Base-by-base conservation (phyloP, 2,797 vertebrate genomes). In the Aratinga solstitialis region DNA sequence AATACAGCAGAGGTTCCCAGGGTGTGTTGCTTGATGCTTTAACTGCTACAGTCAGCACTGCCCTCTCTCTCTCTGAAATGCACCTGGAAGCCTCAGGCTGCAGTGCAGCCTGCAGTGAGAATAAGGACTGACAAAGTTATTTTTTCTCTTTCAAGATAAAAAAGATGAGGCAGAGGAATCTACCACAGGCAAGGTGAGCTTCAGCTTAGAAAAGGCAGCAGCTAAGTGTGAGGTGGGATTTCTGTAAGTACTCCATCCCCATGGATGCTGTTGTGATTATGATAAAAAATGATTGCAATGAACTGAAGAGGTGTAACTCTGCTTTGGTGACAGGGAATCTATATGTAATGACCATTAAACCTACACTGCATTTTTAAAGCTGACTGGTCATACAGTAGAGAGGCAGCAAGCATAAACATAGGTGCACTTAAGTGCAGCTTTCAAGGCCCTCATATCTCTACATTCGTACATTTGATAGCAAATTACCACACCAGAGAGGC, bases 241-340 rank as follows among this genome's bases (percentile, higher is more conserved):
- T 93, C 73, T 85, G 10, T 45, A 68, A 84, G 19, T 80, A 42
- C 36, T 89, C 56, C 63, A 43, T 86, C 34, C 43, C 23, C 76
- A 73, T 42, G 75, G 45, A 68, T 20, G 32, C 32, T 72, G 73
- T 50, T 92, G 66, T 81, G 75, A 47, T 42, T 56, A 38, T 79
- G 54, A 94, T 83, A 87, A 92, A 76, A 90, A 56, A 36, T 7
- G 21, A 77, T 20, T 85, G 34, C 50, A 54, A 63, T 69, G 82
- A 80, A 30, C 58, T 14, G 3, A 63, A n/a, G 91, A 91, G 45
- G 12, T 13, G 2, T 68, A 92, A 62, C 30, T 92, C 42, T 77
- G 56, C 54, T 74, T 45, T 67, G 38, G 21, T 87, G 68, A 24
- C 82, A 90, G 62, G 38, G 53, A 47, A 77, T 67, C 61, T 72